Conservation (phyloP, 2,888 invertebrate species). For the Sarcophaga caerulescens region DNA sequence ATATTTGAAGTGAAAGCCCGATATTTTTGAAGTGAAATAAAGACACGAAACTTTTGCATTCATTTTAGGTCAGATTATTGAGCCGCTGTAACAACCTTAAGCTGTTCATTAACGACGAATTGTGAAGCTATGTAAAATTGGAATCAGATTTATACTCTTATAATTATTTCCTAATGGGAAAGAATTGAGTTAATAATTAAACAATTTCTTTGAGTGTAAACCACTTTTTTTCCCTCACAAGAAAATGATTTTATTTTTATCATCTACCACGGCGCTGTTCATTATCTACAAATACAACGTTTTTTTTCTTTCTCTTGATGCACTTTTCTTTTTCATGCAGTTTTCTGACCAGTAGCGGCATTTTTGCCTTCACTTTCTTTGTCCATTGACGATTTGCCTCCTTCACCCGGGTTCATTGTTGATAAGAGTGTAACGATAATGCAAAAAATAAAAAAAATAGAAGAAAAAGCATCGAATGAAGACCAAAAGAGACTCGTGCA, state of each 20-base stretch:
- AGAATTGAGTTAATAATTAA: too few species aligned
- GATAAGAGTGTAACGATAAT: conserved; percentile 46
- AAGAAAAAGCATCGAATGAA: neutral
- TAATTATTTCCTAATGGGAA: too few species aligned
- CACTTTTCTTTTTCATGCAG: neutral
- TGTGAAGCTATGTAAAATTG: too few species aligned
- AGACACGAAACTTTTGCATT: too few species aligned
- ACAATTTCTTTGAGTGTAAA: conserved; percentile 19
- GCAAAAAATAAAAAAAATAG: neutral
- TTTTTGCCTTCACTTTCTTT: conserved; percentile 28
- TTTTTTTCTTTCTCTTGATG: neutral
- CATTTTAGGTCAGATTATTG: too few species aligned
- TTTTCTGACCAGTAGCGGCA: neutral
- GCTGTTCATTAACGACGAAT: too few species aligned
- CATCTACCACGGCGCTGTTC: neutral
- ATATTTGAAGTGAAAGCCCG: too few species aligned
- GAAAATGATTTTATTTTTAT: conserved; percentile 9
- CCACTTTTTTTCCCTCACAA: neutral
- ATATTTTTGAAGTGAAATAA: too few species aligned
- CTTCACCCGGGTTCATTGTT: conserved; percentile 51
- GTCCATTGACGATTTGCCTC: neutral
- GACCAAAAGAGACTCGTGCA: neutral
- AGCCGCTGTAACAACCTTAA: too few species aligned
- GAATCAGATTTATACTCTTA: too few species aligned
- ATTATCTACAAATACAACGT: neutral